Evolutionary conservation across 2,888 invertebrate species (phyloP).

Genomic region (Drosophila nr. medialis): DNA sequence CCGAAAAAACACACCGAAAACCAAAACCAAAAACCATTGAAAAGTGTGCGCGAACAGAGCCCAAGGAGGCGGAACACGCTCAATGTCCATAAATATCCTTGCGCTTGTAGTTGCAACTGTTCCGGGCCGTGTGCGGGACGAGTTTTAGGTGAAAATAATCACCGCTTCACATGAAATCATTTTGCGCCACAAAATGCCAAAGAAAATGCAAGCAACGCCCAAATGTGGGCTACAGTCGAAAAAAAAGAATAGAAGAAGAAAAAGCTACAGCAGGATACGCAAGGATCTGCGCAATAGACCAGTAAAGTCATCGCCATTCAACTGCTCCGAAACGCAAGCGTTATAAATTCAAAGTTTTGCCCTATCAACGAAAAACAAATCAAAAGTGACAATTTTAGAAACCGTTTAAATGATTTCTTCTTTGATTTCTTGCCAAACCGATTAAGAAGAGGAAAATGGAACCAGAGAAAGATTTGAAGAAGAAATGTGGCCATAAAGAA

Average conservation of each 20-base stretch:
- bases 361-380: conserved; percentile 78
- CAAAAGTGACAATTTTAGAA: conserved; percentile 72
- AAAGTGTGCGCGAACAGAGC: conserved; percentile 52
- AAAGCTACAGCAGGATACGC: conserved; percentile 38
- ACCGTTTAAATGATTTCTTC: conserved; percentile 71
- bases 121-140: conserved; percentile 29
- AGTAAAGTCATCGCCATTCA: conserved; percentile 38
- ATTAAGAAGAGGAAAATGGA: neutral
- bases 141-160: conserved; percentile 82
- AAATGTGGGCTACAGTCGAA: conserved; percentile 7
- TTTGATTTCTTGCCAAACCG: conserved; percentile 56
- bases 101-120: conserved; percentile 53
- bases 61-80: conserved; percentile 79
- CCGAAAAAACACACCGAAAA: conserved; percentile 61
- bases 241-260: neutral
- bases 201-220: conserved; percentile 66
- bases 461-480: neutral
- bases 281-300: conserved; percentile 43
- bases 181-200: conserved; percentile 75
- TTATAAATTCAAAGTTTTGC: conserved; percentile 67
- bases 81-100: conserved; percentile 80
- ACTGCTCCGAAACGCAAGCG: conserved; percentile 32
- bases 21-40: conserved; percentile 41
- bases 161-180: conserved; percentile 84
- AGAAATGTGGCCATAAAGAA: neutral